A percentile compares a stretch with the other conserved stretches of the same genome.
These are phyloP conservation scores for Porites lutea DNA, from an alignment of 64 coral and sea anemone species.

Conservation along the genomic window DNA sequence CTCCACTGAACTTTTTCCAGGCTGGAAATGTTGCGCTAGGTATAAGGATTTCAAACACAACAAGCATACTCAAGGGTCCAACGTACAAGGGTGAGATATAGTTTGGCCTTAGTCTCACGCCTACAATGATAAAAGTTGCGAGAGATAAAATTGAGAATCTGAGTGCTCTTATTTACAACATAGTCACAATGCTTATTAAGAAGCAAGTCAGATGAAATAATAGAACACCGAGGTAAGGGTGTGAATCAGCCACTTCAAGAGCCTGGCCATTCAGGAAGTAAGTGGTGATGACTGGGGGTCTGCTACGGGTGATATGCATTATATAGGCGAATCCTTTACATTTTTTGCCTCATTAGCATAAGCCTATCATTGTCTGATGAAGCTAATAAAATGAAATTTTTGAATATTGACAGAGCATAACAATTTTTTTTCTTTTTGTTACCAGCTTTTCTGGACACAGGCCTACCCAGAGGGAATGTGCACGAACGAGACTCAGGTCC, in stretches of 20 bases:
- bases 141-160: constrained; percentile 15
- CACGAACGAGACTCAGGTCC: no score
- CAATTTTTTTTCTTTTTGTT: no score
- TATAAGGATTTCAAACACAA: not conserved
- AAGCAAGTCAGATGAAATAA: not conserved
- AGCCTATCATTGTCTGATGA: no score
- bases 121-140: not conserved
- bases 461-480: no score
- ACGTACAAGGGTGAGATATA: not conserved
- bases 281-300: not conserved
- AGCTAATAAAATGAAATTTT: no score
- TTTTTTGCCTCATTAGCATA: no score
- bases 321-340: no score
- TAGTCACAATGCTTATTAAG: not conserved
- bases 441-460: no score
- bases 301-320: not conserved
- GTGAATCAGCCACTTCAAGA: not conserved
- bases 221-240: not conserved
- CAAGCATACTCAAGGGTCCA: not conserved
- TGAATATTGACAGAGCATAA: no score
- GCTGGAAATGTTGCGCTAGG: not conserved
- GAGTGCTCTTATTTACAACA: not conserved
- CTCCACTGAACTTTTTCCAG: not conserved
- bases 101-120: constrained; percentile 9
- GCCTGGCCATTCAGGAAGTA: not conserved